A percentile compares a stretch with the other conserved stretches of the same genome.
These are phyloP conservation scores for Xestobium rufovillosum DNA, from an alignment of 2,888 invertebrate genomes.

Conservation along the genomic window DNA sequence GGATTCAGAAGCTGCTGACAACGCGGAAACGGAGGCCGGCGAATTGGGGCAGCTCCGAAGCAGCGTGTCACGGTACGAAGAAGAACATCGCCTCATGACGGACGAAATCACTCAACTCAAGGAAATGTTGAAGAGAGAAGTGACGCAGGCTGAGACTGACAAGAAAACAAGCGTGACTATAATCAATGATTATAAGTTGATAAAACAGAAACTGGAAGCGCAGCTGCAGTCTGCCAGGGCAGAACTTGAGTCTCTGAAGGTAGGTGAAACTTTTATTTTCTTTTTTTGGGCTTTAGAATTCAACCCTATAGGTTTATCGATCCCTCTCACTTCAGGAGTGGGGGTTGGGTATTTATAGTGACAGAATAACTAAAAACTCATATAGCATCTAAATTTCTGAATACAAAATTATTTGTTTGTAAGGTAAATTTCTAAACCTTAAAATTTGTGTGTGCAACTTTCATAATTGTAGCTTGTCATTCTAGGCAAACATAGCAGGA, in stretches of 20 bases:
- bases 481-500: constrained; percentile 48
- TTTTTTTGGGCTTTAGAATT: too few relatives aligned
- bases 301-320: too few relatives aligned
- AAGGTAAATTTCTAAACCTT: too few relatives aligned
- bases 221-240: constrained; percentile 63
- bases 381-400: too few relatives aligned
- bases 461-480: constrained; percentile 14
- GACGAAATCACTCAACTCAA: constrained; percentile 55
- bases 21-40: constrained; percentile 50
- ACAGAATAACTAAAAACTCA: too few relatives aligned
- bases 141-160: constrained; percentile 65
- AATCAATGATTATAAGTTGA: constrained; percentile 86
- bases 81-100: constrained; percentile 46
- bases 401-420: too few relatives aligned
- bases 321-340: too few relatives aligned
- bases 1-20: constrained; percentile 52
- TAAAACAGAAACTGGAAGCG: constrained; percentile 79
- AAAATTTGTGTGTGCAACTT: neutral
- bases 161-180: constrained; percentile 70
- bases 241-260: constrained; percentile 57
- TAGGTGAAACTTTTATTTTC: constrained; percentile 36
- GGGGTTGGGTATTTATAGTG: too few relatives aligned
- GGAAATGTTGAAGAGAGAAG: constrained; percentile 68
- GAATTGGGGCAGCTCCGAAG: constrained; percentile 50
- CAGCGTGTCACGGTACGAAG: constrained; percentile 61